These are phyloP conservation scores for Tautogolabrus adspersus DNA, from an alignment of 2,113 vertebrate genomes.

Conservation along the genomic window DNA sequence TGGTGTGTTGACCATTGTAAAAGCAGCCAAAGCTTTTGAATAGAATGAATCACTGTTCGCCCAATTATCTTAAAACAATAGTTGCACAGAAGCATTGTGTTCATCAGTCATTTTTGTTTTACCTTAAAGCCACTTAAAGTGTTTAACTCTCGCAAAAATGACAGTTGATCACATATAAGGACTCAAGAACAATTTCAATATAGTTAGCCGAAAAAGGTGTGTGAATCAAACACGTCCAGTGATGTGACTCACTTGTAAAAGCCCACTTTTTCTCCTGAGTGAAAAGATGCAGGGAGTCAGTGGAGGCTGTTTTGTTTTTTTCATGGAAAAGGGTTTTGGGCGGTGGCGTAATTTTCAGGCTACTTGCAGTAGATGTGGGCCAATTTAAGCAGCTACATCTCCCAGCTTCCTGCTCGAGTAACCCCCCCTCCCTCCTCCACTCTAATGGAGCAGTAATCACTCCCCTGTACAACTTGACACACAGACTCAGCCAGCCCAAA, in stretches of 20 bases:
- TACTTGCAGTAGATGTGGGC: conserved; percentile 76
- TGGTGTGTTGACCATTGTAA: not conserved
- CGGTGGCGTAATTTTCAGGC: conserved; percentile 78
- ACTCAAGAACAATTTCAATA: conserved; percentile 60
- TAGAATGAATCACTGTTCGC: not conserved
- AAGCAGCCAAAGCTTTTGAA: too few species aligned
- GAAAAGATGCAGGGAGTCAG: conserved; percentile 75
- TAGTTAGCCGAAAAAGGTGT: conserved; percentile 30
- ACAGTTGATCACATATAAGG: conserved; percentile 64
- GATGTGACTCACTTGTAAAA: conserved; percentile 58
- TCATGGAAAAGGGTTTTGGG: conserved; percentile 65
- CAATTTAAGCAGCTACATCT: conserved; percentile 82
- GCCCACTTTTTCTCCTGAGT: conserved; percentile 64
- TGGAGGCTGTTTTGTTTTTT: conserved; percentile 22
- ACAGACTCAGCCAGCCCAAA: conserved; percentile 80
- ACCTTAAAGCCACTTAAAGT: not conserved
- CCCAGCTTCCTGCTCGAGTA: conserved; percentile 76
- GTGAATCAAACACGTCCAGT: conserved; percentile 50
- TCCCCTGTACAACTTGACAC: conserved; percentile 85
- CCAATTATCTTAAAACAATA: not conserved
- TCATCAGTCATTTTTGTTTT: conserved; percentile 25
- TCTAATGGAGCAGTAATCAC: conserved; percentile 84
- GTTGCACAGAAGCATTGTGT: conserved; percentile 2
- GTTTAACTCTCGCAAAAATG: conserved; percentile 56
- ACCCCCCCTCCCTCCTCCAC: conserved; percentile 56